Evolutionary conservation across 2,113 vertebrate genomes (phyloP), one percentile per base, ranked within the genome.

Genomic region (Hydrochoerus hydrochaeris): DNA sequence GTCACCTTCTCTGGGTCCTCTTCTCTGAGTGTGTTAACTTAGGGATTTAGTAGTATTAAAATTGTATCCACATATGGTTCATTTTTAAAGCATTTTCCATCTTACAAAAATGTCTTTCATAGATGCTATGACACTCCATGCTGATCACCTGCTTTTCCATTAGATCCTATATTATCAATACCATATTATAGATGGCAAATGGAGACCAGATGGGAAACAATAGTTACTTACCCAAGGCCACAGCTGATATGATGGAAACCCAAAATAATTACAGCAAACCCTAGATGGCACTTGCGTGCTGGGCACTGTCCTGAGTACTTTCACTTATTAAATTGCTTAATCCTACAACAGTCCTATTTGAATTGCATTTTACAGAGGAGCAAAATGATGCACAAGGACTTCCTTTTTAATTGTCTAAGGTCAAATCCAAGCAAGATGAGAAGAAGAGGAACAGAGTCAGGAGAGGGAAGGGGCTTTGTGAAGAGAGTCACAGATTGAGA

Each of bases 301-400:
- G 22, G 7, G 3, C 30, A 11, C 67, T 10, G 7, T 35, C 41
- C 67, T 17, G 38, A 81, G 26, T 5, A 32, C n/a, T 62, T 86
- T 7, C 7, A 24, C 11, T 32, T n/a, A 41, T 69, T 52, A 85
- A 44, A 24, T 65, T 46, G 8, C 35, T 24, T 20, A 52, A 2
- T 58, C 82, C 90, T 77, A 28, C 85, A 54, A 13, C 57, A 71
- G n/a, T 14, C 28, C 62, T 22, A 41, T 24, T 83, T 44, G 58
- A 73, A 69, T 77, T 77, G 89, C 58, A 97, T 54, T 87, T 96
- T 90, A 54, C 20, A 57, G 17, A 73, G 58, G 75, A 90, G 75
- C 49, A 73, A 52, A 87, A 30, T 44, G 88, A 91, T 49, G 12
- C 20, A 57, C 30, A 16, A 41, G 73, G 32, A 62, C 22, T 0